Conservation (phyloP, 2,113 vertebrate genomes). For the Centropristis striata region DNA sequence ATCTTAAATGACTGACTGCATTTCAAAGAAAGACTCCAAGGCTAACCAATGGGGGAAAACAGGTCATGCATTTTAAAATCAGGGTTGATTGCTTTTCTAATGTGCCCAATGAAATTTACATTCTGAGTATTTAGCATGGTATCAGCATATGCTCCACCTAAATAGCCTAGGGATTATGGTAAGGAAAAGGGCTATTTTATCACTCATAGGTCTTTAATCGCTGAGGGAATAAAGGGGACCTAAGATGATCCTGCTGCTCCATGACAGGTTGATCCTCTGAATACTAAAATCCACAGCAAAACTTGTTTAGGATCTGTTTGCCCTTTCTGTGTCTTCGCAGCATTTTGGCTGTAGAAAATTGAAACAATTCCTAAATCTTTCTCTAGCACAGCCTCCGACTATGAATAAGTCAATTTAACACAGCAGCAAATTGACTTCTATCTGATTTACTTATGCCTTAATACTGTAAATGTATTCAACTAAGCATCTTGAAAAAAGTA, state of each 20-base stretch:
- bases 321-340: conserved; percentile 49
- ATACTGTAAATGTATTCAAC: conserved; percentile 36
- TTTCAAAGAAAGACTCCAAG: conserved; percentile 49
- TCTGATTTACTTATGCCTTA: conserved; percentile 17
- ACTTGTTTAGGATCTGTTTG: conserved; percentile 48
- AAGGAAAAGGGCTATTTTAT: conserved; percentile 67
- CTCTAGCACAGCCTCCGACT: conserved; percentile 14
- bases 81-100: conserved; percentile 61
- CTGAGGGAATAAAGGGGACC: conserved; percentile 27
- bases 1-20: conserved; percentile 33
- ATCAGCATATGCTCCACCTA: conserved; percentile 65
- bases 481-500: background rate
- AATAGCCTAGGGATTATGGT: conserved; percentile 69
- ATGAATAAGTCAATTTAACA: conserved; percentile 23
- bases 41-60: conserved; percentile 16
- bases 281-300: conserved; percentile 50
- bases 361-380: conserved; percentile 50
- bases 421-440: background rate
- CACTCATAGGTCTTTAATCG: conserved; percentile 61
- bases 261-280: conserved; percentile 37
- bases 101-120: conserved; percentile 62
- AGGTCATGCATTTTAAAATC: conserved; percentile 60
- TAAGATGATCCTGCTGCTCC: conserved; percentile 48
- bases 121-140: conserved; percentile 65
- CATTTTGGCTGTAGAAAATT: conserved; percentile 49